phyloP scores from a whole-genome alignment of 2,888 invertebrate genomes.

The Watsonalla cultraria region DNA sequence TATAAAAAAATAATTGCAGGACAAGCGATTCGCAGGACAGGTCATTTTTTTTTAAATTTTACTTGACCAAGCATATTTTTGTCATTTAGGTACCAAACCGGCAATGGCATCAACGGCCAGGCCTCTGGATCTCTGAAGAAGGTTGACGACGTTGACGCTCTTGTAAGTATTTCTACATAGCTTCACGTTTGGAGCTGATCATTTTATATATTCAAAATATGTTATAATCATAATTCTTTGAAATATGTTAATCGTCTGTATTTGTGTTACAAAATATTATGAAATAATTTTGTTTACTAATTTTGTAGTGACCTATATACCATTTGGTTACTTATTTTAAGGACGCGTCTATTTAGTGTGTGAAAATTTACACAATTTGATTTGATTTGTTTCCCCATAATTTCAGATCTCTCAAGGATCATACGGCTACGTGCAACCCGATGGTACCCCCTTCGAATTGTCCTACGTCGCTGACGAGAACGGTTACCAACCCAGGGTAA shows the following conservation, averaged over 20 bases:
- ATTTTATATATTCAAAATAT: too few species aligned
- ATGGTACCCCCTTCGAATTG: constrained; percentile 76
- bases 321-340: too few species aligned
- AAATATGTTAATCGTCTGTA: too few species aligned
- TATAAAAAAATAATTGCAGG: too few species aligned
- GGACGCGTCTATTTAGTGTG: too few species aligned
- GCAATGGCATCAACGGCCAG: constrained; percentile 76
- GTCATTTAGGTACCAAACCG: constrained; percentile 74
- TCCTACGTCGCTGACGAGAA: constrained; percentile 82
- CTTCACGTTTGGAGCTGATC: too few species aligned
- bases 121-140: constrained; percentile 68
- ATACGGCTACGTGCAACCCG: constrained; percentile 61
- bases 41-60: too few species aligned
- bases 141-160: constrained; percentile 40
- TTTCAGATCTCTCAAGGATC: neutral
- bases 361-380: neutral
- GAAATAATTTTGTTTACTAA: too few species aligned
- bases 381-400: neutral
- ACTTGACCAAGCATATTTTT: neutral
- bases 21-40: too few species aligned
- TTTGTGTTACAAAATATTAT: too few species aligned
- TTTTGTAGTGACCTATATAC: too few species aligned
- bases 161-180: constrained; percentile 33
- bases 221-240: too few species aligned
- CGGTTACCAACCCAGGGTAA: constrained; percentile 81